These are phyloP conservation scores for Thalassaphorura encarpata DNA, from an alignment of 1,140 invertebrate genomes.

Conservation along the genomic window DNA sequence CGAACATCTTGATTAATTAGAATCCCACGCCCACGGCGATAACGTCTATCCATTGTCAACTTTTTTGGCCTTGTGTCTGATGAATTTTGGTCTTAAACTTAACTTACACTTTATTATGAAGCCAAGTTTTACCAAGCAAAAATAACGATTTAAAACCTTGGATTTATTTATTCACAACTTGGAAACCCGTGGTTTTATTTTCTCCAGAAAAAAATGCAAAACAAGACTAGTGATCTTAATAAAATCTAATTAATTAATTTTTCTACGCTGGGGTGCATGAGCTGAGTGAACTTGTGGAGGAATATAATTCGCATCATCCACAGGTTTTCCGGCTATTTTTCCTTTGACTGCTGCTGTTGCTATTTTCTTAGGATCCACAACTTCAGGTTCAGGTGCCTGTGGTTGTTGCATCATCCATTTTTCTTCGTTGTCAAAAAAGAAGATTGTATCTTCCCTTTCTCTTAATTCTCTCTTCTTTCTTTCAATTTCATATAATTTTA, in stretches of 20 bases:
- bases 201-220: too few species aligned
- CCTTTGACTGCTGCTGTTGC: neutral
- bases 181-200: neutral
- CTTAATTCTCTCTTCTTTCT: conserved; percentile 34
- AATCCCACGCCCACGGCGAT: too few species aligned
- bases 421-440: conserved; percentile 40
- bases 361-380: conserved; percentile 2
- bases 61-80: too few species aligned
- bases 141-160: neutral
- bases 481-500: conserved; percentile 33
- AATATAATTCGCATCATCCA: conserved; percentile 21
- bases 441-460: conserved; percentile 36
- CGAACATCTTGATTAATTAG: too few species aligned
- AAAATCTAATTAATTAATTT: neutral
- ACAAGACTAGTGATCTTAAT: too few species aligned
- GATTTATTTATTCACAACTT: neutral
- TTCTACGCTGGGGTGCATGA: neutral
- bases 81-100: too few species aligned
- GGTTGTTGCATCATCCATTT: conserved; percentile 34
- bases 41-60: too few species aligned
- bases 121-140: neutral
- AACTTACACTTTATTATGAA: too few species aligned
- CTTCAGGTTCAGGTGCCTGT: neutral
- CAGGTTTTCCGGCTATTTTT: neutral
- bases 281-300: conserved; percentile 13